Evolutionary conservation across 53 echinoderm and acorn worm genomes (phyloP).

Genomic region (Arbacia lixula): DNA sequence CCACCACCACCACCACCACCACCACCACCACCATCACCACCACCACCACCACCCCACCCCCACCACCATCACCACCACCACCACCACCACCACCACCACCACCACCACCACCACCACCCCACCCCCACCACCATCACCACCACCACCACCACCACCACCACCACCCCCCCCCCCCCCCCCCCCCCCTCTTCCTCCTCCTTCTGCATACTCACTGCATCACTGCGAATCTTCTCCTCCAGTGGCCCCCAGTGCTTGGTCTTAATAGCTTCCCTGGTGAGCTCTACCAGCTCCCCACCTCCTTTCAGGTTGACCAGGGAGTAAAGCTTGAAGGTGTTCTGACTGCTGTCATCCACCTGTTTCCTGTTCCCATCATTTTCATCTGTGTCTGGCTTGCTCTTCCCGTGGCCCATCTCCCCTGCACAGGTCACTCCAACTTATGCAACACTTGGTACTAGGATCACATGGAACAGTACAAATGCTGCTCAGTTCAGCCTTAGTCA

Average conservation of each 20-base stretch:
- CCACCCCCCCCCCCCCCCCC: too few relatives aligned
- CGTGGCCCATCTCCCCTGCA: slow-evolving; percentile 3
- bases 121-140: too few relatives aligned
- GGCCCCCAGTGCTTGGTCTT: slow-evolving; percentile 49
- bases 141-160: too few relatives aligned
- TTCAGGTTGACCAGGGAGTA: slow-evolving; percentile 72
- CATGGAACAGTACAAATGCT: too few relatives aligned
- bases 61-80: slow-evolving; percentile 12
- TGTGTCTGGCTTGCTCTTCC: slow-evolving; percentile 17
- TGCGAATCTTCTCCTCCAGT: slow-evolving; percentile 72
- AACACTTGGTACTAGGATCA: too few relatives aligned
- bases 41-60: too few relatives aligned
- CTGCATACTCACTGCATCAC: slow-evolving; percentile 58
- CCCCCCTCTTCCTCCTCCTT: too few relatives aligned
- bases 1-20: too few relatives aligned
- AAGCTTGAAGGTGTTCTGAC: slow-evolving; percentile 41
- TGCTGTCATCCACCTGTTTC: slow-evolving; percentile 49
- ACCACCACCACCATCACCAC: slow-evolving; percentile 18
- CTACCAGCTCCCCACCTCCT: slow-evolving; percentile 84
- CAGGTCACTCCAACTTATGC: not conserved
- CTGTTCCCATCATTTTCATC: slow-evolving; percentile 40
- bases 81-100: slow-evolving; percentile 50
- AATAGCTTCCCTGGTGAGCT: slow-evolving; percentile 63
- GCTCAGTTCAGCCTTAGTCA: too few relatives aligned
- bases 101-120: too few relatives aligned